phyloP scores from a whole-genome alignment of 2,113 vertebrate genomes.

The Pelvicachromis taeniatus region DNA sequence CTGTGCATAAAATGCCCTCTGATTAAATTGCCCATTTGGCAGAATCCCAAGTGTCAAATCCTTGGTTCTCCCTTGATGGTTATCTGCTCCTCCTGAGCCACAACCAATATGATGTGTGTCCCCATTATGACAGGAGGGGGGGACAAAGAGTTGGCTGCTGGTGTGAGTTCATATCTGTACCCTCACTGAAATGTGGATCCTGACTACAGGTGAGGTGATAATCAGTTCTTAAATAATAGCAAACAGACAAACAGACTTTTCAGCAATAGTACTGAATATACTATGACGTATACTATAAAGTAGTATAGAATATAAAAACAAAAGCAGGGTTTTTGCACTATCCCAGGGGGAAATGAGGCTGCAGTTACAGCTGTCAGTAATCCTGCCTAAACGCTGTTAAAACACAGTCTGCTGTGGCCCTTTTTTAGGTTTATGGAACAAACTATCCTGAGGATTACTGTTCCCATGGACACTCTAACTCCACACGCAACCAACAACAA shows the following conservation, averaged over 20 bases:
- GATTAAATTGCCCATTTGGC: conserved; percentile 75
- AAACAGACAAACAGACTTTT: neutral
- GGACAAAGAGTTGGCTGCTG: neutral
- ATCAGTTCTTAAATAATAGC: neutral
- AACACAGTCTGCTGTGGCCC: conserved; percentile 24
- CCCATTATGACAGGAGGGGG: conserved; percentile 27
- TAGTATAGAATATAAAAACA: neutral
- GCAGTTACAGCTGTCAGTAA: conserved; percentile 30
- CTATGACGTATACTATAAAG: rapidly evolving
- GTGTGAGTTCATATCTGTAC: neutral
- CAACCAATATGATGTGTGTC: conserved; percentile 21
- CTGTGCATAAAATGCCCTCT: conserved; percentile 55
- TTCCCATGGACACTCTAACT: neutral
- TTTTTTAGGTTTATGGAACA: conserved; percentile 60
- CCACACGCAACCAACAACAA: neutral
- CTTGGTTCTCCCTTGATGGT: conserved; percentile 34
- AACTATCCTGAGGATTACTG: conserved; percentile 51
- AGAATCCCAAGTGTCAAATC: conserved; percentile 55
- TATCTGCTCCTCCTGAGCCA: conserved; percentile 44
- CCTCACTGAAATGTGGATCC: neutral
- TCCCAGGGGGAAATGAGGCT: conserved; percentile 8
- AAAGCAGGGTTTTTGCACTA: neutral
- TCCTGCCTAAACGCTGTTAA: conserved; percentile 36
- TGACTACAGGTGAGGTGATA: neutral
- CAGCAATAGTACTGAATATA: neutral